Percentiles rank a stretch among this genome's conserved stretches.
These are phyloP conservation scores for Nannospalax galili DNA, from an alignment of 2,113 vertebrate species.

Conservation along the genomic window DNA sequence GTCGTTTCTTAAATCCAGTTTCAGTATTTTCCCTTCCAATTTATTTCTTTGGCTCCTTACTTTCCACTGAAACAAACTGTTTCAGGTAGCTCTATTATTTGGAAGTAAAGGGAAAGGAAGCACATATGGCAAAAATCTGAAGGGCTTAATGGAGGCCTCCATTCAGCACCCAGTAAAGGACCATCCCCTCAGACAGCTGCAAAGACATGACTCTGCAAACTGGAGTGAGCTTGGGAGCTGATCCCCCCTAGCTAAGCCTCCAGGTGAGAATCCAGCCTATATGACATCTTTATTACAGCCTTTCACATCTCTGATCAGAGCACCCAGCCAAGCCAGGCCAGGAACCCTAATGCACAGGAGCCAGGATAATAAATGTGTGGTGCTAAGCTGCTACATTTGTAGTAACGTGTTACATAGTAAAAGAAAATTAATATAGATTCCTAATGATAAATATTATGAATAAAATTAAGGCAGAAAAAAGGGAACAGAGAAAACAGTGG, in stretches of 20 bases:
- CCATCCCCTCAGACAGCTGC: background rate
- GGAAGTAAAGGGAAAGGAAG: background rate
- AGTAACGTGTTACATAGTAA: background rate
- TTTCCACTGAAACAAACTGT: background rate
- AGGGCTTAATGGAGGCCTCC: background rate
- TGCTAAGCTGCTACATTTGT: background rate
- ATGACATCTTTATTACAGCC: background rate
- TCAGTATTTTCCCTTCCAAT: background rate
- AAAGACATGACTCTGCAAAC: conserved; percentile 6
- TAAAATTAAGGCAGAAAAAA: background rate
- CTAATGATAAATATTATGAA: background rate
- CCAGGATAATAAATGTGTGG: background rate
- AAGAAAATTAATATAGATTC: conserved; percentile 12
- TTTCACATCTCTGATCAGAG: background rate
- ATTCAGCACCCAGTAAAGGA: too few species aligned
- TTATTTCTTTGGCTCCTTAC: background rate
- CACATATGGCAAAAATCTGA: background rate
- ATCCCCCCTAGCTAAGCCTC: background rate
- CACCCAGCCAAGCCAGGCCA: background rate
- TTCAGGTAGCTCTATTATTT: background rate
- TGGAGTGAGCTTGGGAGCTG: background rate
- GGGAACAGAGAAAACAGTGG: background rate
- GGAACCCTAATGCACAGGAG: background rate
- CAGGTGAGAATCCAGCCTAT: background rate
- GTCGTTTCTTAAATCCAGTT: conserved; percentile 42